Base-by-base conservation (phyloP, 2,113 vertebrate genomes). In the Lampris incognitus region DNA sequence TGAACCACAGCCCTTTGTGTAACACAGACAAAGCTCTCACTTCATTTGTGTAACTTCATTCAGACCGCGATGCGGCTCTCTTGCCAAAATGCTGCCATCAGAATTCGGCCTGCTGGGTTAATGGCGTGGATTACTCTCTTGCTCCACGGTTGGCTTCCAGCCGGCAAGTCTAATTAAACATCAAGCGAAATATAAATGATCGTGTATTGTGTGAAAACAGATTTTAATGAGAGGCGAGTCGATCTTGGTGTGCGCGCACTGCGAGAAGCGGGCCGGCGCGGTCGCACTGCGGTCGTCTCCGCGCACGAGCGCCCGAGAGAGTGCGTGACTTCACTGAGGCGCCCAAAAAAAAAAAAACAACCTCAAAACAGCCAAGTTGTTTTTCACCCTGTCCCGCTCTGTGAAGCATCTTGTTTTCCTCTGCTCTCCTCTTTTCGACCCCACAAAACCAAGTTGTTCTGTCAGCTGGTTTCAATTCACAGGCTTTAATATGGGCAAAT, bases 211-310 rank as follows among this genome's bases (percentile, higher is more conserved):
- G 9, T 80, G 74, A 83, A 81, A 83, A 55, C 57, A 40, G 40
- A 63, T 72, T 81, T 76, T 72, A 84, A 88, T 89, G 66, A 74
- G 73, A 0, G 63, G 70, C 83, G 79, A 81, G 76, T 76, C 73
- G 52, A 86, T 85, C 3, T 6, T 52, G 11, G 3, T 50, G 5
- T 48, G 59, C 8, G 72, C 1, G 62, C 36, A 69, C 1, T 0
- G 64, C 11, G 41, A 85, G 85, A 85, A 86, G 24, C 24, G 24
- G 24, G 24, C 24, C 24, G 24, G 24, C 24, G 24, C 24, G 24
- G 24, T 24, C 24, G 24, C 24, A 24, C 24, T 24, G 24, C 24
- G 24, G 24, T 24, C 24, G 24, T 24, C 24, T 24, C 24, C 24
- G 24, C 24, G 24, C 24, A 24, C 24, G 24, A 24, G 24, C 24